Percentiles rank a stretch among this genome's conserved stretches.
These are phyloP conservation scores for Eupithecia pulchellata DNA, from an alignment of 2,888 invertebrate genomes.

Conservation along the genomic window DNA sequence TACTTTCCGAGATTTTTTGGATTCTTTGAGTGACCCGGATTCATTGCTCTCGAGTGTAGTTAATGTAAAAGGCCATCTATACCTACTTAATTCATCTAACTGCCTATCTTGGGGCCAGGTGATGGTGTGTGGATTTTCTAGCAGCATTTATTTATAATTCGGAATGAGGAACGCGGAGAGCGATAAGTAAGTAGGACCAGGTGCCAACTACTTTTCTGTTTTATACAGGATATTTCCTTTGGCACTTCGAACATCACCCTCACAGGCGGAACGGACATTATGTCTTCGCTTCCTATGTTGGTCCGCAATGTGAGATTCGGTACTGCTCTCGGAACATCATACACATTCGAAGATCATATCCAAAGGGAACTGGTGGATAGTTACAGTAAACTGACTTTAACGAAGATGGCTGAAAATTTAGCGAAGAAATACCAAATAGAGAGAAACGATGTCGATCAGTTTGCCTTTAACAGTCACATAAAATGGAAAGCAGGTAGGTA, in stretches of 20 bases:
- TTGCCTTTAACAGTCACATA: conserved; percentile 91
- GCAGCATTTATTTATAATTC: no score
- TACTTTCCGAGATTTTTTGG: no score
- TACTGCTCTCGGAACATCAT: conserved; percentile 90
- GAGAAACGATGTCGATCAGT: conserved; percentile 92
- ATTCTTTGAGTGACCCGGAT: no score
- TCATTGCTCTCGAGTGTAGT: no score
- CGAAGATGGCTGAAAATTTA: conserved; percentile 94
- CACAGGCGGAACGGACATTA: conserved; percentile 96
- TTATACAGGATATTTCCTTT: conserved; percentile 90
- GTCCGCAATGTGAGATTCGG: conserved; percentile 96
- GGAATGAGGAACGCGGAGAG: neutral
- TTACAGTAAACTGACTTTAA: conserved; percentile 94
- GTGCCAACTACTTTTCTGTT: neutral
- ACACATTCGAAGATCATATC: conserved; percentile 90
- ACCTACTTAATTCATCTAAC: no score
- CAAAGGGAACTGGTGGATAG: conserved; percentile 86
- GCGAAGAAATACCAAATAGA: conserved; percentile 90
- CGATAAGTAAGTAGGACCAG: neutral
- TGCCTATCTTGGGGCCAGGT: no score
- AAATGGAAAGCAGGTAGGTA: conserved; percentile 89
- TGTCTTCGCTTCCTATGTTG: conserved; percentile 95
- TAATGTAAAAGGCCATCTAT: no score
- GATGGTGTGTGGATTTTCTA: no score
- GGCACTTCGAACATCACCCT: conserved; percentile 93